Evolutionary conservation across 2,888 invertebrate species (phyloP).

Genomic region (Branchinecta sandiegonensis): DNA sequence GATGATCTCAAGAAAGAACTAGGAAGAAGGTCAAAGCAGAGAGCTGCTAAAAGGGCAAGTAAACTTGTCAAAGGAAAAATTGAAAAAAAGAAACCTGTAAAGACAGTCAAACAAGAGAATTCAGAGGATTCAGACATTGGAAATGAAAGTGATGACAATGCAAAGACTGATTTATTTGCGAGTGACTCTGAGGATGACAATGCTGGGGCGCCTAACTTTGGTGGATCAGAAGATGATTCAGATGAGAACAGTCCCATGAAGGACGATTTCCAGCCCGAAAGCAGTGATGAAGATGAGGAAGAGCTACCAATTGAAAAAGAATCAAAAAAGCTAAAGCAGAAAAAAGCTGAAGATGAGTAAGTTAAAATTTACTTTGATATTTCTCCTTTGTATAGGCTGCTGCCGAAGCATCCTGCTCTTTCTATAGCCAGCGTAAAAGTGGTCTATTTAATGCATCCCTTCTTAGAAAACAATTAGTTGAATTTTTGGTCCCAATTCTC

Average conservation of each 20-base stretch:
- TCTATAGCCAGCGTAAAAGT: too few relatives aligned
- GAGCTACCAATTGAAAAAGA: constrained; percentile 73
- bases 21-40: constrained; percentile 54
- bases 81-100: not conserved
- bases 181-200: constrained; percentile 14
- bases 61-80: constrained; percentile 29
- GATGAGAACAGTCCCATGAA: not conserved
- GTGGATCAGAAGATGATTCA: constrained; percentile 25
- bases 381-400: constrained; percentile 16
- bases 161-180: not conserved
- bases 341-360: constrained; percentile 49
- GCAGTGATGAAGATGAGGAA: constrained; percentile 44
- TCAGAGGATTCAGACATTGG: constrained; percentile 11
- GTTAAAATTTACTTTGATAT: constrained; percentile 19
- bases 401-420: too few relatives aligned
- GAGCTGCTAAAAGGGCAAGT: constrained; percentile 42
- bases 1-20: constrained; percentile 43
- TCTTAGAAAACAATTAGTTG: too few relatives aligned
- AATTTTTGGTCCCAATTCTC: too few relatives aligned
- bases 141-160: constrained; percentile 17
- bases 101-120: not conserved
- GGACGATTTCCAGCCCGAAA: constrained; percentile 26
- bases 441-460: too few relatives aligned
- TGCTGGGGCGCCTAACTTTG: constrained; percentile 22
- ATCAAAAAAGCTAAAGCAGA: constrained; percentile 58